phyloP scores from a whole-genome alignment of 2,888 invertebrate species.

The Oeneis ivallda region DNA sequence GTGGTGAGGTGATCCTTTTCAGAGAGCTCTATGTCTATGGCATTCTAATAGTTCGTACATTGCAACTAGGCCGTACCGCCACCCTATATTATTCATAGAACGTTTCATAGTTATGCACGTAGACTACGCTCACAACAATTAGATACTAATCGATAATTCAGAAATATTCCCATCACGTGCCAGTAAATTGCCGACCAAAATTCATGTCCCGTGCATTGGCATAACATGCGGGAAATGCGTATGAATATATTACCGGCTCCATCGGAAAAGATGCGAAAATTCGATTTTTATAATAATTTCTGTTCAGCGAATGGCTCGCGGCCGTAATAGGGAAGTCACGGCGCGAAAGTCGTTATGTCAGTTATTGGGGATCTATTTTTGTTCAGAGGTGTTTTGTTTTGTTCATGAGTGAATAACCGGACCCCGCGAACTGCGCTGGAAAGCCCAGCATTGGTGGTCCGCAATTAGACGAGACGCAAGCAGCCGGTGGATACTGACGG shows the following conservation, averaged over 20 bases:
- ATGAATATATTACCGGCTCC: constrained; percentile 57
- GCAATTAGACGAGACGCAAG: no score
- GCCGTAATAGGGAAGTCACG: constrained; percentile 38
- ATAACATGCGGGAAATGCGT: constrained; percentile 54
- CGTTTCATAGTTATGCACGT: background rate
- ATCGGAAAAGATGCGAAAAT: constrained; percentile 53
- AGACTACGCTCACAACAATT: constrained; percentile 43
- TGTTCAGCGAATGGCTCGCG: constrained; percentile 41
- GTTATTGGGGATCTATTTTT: constrained; percentile 5
- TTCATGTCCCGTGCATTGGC: constrained; percentile 51
- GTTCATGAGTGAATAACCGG: no score
- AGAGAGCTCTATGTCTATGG: no score
- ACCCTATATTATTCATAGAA: constrained; percentile 8
- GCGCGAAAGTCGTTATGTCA: constrained; percentile 38
- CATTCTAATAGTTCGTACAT: background rate
- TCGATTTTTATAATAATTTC: constrained; percentile 52
- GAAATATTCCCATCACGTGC: constrained; percentile 58
- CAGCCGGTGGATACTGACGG: no score
- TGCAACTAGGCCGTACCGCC: background rate
- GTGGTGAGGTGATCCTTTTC: no score
- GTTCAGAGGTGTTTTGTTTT: background rate
- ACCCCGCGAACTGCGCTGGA: no score
- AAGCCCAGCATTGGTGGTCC: no score
- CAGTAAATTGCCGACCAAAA: constrained; percentile 59
- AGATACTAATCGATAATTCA: constrained; percentile 54